Percentiles rank a stretch among this genome's conserved stretches.
phyloP scores from a whole-genome alignment of 2,888 invertebrate genomes.

The Helobdella robusta region DNA sequence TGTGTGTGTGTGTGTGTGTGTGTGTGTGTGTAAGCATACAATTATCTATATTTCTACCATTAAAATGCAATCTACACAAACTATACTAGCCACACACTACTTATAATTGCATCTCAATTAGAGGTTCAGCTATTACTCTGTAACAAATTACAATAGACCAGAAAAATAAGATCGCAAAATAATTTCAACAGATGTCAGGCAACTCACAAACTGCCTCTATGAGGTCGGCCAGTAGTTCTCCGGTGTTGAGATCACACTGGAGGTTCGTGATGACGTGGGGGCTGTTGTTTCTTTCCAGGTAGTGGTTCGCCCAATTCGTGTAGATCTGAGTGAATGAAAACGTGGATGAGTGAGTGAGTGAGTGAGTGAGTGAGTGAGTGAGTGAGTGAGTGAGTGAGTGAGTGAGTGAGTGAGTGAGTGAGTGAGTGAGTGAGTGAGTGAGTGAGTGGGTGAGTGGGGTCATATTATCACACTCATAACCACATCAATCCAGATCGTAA shows the following conservation, averaged over 20 bases:
- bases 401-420: neutral
- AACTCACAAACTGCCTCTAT: conserved; percentile 85
- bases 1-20: conserved; percentile 11
- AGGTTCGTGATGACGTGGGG: conserved; percentile 75
- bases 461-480: no score
- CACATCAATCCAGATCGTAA: no score
- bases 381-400: neutral
- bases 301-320: conserved; percentile 96
- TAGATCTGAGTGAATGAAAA: conserved; percentile 67
- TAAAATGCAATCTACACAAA: no score
- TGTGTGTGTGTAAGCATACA: neutral
- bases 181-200: neutral
- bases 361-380: neutral
- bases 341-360: neutral
- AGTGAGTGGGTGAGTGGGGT: neutral
- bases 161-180: neutral
- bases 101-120: neutral
- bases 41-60: neutral
- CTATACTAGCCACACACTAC: conserved; percentile 5
- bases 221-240: conserved; percentile 80
- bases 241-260: conserved; percentile 83
- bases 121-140: neutral
- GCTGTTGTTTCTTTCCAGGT: conserved; percentile 75
- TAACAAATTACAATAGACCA: neutral
- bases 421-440: neutral